These are phyloP conservation scores for Plecturocebus donacophilus DNA, from an alignment of 2,113 vertebrate genomes.

Conservation along the genomic window DNA sequence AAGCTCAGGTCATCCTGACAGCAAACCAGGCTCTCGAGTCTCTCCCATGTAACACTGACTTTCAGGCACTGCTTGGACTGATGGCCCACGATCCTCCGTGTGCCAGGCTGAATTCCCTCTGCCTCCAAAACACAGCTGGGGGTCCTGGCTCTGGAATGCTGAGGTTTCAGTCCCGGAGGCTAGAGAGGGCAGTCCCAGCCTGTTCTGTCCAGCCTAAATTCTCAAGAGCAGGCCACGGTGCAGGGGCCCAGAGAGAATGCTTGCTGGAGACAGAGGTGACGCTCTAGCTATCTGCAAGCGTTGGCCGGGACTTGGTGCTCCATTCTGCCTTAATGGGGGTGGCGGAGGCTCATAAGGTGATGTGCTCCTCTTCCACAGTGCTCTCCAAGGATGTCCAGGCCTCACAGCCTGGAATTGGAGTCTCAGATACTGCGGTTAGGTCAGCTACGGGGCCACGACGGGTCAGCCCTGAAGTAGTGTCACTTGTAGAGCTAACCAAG, in stretches of 20 bases:
- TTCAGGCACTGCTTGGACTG: neutral
- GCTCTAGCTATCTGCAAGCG: neutral
- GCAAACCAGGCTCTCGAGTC: neutral
- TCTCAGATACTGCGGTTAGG: neutral
- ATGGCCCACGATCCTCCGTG: fast-evolving
- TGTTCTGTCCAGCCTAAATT: neutral
- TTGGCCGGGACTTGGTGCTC: neutral
- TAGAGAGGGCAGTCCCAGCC: neutral
- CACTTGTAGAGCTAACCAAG: slow-evolving; percentile 30
- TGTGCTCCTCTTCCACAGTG: fast-evolving
- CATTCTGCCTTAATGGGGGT: neutral
- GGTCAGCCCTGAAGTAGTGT: neutral
- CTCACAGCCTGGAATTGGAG: neutral
- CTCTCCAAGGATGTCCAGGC: too few relatives aligned
- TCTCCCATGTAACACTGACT: neutral
- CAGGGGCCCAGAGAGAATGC: neutral
- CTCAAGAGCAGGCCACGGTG: neutral
- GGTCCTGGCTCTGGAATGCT: neutral
- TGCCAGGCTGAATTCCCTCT: too few relatives aligned
- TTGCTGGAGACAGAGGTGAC: neutral
- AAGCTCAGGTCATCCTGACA: fast-evolving
- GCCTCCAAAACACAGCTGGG: neutral
- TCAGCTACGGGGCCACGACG: fast-evolving
- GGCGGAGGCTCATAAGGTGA: neutral
- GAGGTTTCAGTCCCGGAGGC: neutral